A percentile compares a stretch with the other conserved stretches of the same genome.
phyloP scores from a whole-genome alignment of 2,113 vertebrate genomes.

The Porphyrio hochstetteri region DNA sequence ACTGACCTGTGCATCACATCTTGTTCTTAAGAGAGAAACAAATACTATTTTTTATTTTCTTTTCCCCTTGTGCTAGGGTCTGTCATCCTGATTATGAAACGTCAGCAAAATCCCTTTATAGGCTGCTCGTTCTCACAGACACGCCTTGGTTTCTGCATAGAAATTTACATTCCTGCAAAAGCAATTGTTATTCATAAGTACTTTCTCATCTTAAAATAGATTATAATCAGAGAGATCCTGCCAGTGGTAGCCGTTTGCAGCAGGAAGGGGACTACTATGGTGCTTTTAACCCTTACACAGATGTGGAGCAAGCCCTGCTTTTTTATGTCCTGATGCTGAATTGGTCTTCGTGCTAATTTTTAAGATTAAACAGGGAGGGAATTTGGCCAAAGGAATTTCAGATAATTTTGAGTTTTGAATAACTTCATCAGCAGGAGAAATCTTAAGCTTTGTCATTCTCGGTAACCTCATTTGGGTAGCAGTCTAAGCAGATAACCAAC shows the following conservation, averaged over 20 bases:
- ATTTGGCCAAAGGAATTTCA: not conserved
- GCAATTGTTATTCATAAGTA: not conserved
- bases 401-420: not conserved
- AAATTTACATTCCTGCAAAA: not conserved
- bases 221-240: not conserved
- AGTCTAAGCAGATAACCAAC: not conserved
- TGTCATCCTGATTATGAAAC: not conserved
- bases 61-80: not conserved
- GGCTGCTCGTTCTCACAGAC: not conserved
- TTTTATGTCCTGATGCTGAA: not conserved
- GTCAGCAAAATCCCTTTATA: not conserved
- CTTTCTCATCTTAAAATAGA: not conserved
- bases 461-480: not conserved
- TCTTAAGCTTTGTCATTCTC: not conserved
- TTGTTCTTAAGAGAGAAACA: not conserved
- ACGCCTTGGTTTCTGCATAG: not conserved
- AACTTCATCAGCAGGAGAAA: not conserved
- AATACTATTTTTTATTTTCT: not conserved
- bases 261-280: not conserved
- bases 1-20: slow-evolving; percentile 30
- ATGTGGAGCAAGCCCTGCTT: not conserved
- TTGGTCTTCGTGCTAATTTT: not conserved
- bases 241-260: not conserved
- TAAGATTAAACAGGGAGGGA: not conserved
- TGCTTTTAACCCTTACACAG: not conserved